These are phyloP conservation scores for Rhinopomastus cyanomelas DNA, from an alignment of 2,113 vertebrate genomes.

Conservation along the genomic window DNA sequence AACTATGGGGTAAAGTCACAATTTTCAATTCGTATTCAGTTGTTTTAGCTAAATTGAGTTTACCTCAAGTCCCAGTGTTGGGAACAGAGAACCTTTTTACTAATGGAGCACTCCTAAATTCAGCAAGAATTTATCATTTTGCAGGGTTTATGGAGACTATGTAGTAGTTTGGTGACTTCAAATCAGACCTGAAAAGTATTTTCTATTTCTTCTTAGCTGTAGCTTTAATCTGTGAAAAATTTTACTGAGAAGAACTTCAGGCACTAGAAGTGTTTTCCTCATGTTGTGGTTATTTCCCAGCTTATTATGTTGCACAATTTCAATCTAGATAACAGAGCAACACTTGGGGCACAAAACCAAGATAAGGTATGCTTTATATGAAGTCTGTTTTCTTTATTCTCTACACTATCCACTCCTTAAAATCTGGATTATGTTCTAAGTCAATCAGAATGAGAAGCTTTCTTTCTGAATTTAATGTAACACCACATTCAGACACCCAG, in stretches of 20 bases:
- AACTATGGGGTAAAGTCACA: not conserved
- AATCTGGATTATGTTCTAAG: not conserved
- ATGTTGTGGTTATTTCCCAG: not conserved
- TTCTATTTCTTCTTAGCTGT: not conserved
- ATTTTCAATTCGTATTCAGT: not conserved
- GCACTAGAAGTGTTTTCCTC: not conserved
- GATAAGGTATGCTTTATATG: not conserved
- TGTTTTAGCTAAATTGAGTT: not conserved
- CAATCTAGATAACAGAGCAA: not conserved
- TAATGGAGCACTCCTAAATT: not conserved
- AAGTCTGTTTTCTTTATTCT: not conserved
- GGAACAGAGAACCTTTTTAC: not conserved
- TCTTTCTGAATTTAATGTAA: not conserved
- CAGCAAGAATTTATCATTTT: not conserved
- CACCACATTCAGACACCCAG: not conserved
- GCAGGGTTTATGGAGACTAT: not conserved
- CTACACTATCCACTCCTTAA: not conserved
- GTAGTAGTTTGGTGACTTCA: not conserved
- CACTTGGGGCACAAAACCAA: not conserved
- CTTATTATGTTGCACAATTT: conserved; percentile 1
- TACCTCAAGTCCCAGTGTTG: not conserved
- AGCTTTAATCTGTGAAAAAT: not conserved
- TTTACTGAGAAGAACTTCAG: not conserved
- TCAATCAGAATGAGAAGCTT: not conserved
- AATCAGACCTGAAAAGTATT: not conserved